These are phyloP conservation scores for Hyla sarda DNA, from an alignment of 2,113 vertebrate genomes.

Conservation along the genomic window DNA sequence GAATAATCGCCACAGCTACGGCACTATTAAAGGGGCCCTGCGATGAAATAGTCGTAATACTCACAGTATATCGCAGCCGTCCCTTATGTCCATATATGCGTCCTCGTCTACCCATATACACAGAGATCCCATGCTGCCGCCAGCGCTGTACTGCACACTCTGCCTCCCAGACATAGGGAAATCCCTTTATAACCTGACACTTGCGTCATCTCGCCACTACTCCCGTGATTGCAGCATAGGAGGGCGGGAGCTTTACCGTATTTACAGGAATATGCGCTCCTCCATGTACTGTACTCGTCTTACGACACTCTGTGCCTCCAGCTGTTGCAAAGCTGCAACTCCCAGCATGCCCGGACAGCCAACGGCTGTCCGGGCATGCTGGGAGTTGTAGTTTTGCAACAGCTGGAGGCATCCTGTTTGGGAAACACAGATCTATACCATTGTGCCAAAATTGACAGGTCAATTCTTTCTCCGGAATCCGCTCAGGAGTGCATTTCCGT, in stretches of 20 bases:
- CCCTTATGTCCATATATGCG: background rate
- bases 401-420: no score
- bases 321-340: no score
- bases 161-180: constrained; percentile 57
- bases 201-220: constrained; percentile 45
- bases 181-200: constrained; percentile 53
- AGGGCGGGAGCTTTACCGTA: constrained; percentile 31
- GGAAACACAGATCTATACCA: no score
- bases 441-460: no score
- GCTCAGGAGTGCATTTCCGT: no score
- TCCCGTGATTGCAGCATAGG: constrained; percentile 1
- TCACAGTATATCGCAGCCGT: background rate
- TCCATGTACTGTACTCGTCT: background rate
- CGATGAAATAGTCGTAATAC: background rate
- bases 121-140: background rate
- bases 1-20: background rate
- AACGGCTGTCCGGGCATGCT: no score
- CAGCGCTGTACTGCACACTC: background rate
- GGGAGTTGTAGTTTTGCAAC: no score
- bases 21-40: background rate
- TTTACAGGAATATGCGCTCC: background rate
- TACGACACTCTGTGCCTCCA: background rate
- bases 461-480: no score
- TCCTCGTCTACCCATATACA: background rate
- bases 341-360: no score